phyloP scores from a whole-genome alignment of 64 coral and sea anemone genomes.

The Stichodactyla helianthus region DNA sequence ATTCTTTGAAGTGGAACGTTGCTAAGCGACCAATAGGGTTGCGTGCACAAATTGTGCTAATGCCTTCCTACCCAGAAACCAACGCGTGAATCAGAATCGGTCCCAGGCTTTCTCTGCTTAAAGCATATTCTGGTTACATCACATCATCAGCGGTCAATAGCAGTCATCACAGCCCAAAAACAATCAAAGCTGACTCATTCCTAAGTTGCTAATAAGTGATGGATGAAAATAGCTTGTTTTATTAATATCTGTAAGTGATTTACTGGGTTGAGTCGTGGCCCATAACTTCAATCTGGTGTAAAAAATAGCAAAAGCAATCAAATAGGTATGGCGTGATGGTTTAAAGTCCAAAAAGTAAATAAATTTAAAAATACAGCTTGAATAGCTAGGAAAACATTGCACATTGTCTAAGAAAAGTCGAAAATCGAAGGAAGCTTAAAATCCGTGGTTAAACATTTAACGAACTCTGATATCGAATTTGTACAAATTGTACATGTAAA shows the following conservation, averaged over 20 bases:
- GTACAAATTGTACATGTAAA: not conserved
- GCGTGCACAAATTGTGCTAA: not conserved
- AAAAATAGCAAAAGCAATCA: not conserved
- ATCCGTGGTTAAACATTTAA: too few species aligned
- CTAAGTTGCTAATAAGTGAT: not conserved
- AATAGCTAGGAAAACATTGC: not conserved
- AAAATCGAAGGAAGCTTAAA: too few species aligned
- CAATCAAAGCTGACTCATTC: not conserved
- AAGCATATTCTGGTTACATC: too few species aligned
- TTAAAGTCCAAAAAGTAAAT: slow-evolving; percentile 1
- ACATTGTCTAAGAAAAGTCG: not conserved
- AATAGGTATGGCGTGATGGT: not conserved
- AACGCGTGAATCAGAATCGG: not conserved
- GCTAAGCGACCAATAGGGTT: not conserved
- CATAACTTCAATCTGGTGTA: not conserved
- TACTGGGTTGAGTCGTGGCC: not conserved
- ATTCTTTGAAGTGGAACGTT: not conserved
- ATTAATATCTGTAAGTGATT: not conserved
- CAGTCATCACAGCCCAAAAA: not conserved
- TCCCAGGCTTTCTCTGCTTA: not conserved
- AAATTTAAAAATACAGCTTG: not conserved
- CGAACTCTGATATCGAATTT: not conserved
- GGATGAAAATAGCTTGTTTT: not conserved
- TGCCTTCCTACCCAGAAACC: not conserved
- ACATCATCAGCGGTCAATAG: not conserved